Base-by-base conservation (phyloP, 2,888 invertebrate species). In the Spilosoma lubricipeda region DNA sequence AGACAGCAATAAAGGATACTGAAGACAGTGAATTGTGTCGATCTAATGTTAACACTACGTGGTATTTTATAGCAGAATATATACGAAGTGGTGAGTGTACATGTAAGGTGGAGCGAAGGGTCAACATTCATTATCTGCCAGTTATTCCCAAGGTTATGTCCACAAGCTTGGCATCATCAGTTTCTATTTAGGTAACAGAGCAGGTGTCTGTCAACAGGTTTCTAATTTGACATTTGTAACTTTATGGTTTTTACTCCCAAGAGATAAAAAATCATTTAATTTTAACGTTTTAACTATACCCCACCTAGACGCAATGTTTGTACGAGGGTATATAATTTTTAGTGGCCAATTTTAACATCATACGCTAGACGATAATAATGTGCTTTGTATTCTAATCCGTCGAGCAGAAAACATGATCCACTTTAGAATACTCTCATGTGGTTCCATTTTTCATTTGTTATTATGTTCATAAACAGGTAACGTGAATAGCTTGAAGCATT, bases 151-250 rank as follows among this genome's bases (percentile, higher is more conserved):
- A 80, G 79, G 78, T 83, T 85, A 85, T 76, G 78, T 30, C 81
- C 83, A 87, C 84, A 80, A 82, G 85, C 87, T 86, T 90, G 91
- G 85, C 86, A 87, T 92, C 89, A 91, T 89, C 78, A 78, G 66
- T 72, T 85, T 89, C 86, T 87, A 88, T 87, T 89, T 82, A 87
- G 87, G 89, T 89, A 90, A 87, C 89, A 85, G 88, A 88, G 85
- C 91, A 89, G 88, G 85, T 89, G 88, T 82, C 76, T 78, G 70
- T 73, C 77, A 77, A 74, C 72, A 78, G 74, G 69, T 74, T 73
- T 67, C 74, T 74, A 77, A 78, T 75, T 78, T 80, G 78, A 79
- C 74, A 80, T 83, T 82, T 78, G 78, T 70, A 73, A 72, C 70
- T 75, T 72, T 71, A 63, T 72, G 39, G 56, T 72, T 73, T 75